Evolutionary conservation across 2,888 invertebrate genomes (phyloP), one percentile per base, ranked within the genome.

Genomic region (Caenorhabditis sp.): DNA sequence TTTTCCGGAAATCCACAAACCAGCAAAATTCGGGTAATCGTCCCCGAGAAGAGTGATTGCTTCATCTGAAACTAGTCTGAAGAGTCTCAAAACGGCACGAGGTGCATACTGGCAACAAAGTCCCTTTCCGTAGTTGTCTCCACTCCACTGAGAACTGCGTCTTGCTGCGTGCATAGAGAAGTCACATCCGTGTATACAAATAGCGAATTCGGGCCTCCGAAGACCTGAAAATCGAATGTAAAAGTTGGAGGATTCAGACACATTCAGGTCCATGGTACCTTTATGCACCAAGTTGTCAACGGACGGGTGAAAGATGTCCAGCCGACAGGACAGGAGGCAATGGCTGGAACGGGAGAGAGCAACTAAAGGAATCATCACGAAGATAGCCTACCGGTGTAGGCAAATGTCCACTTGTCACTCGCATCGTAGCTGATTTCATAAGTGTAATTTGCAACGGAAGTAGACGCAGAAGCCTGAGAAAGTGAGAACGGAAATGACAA

Each of bases 261-360:
- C 64, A 24, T 65, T 37, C 9, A n/a, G 35, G 35, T 8, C 6
- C 35, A 35, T 35, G 40, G 3, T 11, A 40, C 53, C 53, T 26
- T 24, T 3, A 72, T 62, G 22, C 71, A 72, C 71, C 71, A 64
- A 22, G 26, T 47, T 0, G 71, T 72, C 9, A 47, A 40, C 13
- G 71, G 71, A 0, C 71, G 40, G 0, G 32, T 32, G 20, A 72
- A 72, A 6, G 2, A 44, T 1, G 71, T 72, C 71, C 71, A 64
- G 2, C 64, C 64, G 40, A 20, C 26, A 15, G 44, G 20, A 24
- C 71, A 72, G 1, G 22, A 26, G 1, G 11, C 28, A 4, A n/a
- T 26, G 2, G 5, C 71, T 71, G 71, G 32, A 18, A 58, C 51
- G 28, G 18, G 26, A 22, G 8, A 47, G 24, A 55, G 20, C 5